Evolutionary conservation across 2,113 vertebrate species (phyloP).

Genomic region (Leptobrachium leishanense): DNA sequence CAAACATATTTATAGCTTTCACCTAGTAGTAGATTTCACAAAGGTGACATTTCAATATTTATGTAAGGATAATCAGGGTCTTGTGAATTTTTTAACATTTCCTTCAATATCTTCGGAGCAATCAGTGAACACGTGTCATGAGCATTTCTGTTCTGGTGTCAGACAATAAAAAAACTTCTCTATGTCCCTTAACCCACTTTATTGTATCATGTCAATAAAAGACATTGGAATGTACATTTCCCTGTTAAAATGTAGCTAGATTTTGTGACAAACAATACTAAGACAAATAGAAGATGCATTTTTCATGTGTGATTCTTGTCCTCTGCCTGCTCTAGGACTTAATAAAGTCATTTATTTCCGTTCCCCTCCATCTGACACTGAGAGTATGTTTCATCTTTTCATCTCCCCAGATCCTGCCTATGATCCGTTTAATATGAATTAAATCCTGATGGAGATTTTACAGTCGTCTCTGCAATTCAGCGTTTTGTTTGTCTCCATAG

Average conservation of each 20-base stretch:
- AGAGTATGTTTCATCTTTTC: neutral
- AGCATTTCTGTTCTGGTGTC: neutral
- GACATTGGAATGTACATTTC: neutral
- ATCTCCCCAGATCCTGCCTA: neutral
- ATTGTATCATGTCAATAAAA: neutral
- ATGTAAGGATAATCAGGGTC: neutral
- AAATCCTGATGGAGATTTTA: neutral
- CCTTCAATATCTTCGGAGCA: neutral
- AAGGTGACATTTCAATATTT: neutral
- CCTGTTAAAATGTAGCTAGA: neutral
- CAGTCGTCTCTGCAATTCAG: neutral
- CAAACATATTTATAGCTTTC: neutral
- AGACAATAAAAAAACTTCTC: neutral
- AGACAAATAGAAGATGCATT: neutral
- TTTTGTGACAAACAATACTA: neutral
- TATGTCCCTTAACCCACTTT: neutral
- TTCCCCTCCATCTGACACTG: neutral
- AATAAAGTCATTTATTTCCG: neutral
- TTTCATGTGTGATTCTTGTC: neutral
- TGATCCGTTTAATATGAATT: slow-evolving; percentile 1
- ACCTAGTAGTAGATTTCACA: neutral
- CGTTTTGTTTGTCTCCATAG: neutral
- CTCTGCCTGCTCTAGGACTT: neutral
- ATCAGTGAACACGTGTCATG: neutral
- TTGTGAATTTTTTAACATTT: neutral